These are phyloP conservation scores for Apantesis nais DNA, from an alignment of 2,888 invertebrate genomes.

Conservation along the genomic window DNA sequence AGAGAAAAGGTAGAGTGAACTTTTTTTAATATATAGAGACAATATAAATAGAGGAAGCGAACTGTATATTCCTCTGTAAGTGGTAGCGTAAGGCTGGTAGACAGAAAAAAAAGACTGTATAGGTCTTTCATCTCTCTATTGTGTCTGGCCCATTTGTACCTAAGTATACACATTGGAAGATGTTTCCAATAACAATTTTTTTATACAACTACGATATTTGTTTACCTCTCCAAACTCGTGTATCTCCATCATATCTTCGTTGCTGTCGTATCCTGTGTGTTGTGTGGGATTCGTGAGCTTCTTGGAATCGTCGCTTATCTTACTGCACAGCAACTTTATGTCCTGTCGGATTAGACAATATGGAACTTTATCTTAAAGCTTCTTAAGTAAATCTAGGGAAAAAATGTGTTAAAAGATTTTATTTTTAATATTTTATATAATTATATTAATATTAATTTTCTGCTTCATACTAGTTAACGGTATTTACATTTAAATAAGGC, in stretches of 20 bases:
- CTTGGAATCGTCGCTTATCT: slow-evolving; percentile 54
- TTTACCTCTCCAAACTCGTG: slow-evolving; percentile 64
- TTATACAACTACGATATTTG: neutral
- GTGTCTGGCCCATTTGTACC: too few relatives aligned
- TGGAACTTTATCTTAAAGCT: neutral
- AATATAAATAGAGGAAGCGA: too few relatives aligned
- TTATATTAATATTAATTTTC: too few relatives aligned
- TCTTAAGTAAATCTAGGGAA: neutral
- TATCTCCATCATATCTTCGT: slow-evolving; percentile 56
- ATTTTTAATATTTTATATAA: too few relatives aligned
- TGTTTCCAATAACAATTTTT: neutral
- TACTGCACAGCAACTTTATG: slow-evolving; percentile 54
- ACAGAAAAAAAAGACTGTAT: too few relatives aligned
- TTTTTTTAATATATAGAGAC: too few relatives aligned
- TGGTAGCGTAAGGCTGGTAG: too few relatives aligned
- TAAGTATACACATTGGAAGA: neutral
- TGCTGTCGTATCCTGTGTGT: slow-evolving; percentile 39
- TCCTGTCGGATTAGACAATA: slow-evolving; percentile 38
- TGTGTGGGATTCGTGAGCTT: slow-evolving; percentile 47
- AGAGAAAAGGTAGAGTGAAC: too few relatives aligned
- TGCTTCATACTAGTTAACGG: too few relatives aligned
- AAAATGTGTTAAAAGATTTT: neutral
- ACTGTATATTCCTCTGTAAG: too few relatives aligned
- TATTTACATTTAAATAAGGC: too few relatives aligned
- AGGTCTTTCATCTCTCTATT: too few relatives aligned